Evolutionary conservation across 2,797 vertebrate genomes (phyloP).

Genomic region (Macropodus opercularis): DNA sequence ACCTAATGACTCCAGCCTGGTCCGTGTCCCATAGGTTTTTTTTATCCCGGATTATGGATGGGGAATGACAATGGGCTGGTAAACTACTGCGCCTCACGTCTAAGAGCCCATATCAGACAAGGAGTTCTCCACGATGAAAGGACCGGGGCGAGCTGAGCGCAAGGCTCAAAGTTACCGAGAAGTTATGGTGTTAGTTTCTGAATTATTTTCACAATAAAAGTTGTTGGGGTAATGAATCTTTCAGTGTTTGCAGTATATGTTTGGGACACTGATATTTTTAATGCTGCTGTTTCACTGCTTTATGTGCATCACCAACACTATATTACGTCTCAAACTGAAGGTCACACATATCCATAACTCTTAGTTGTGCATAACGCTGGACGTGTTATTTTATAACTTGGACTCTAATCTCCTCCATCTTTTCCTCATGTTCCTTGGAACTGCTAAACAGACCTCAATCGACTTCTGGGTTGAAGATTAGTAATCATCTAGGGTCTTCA

Average conservation of each 20-base stretch:
- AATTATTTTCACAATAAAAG: slow-evolving; percentile 8
- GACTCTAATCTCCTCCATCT: slow-evolving; percentile 55
- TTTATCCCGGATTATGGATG: slow-evolving; percentile 76
- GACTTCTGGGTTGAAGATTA: slow-evolving; percentile 81
- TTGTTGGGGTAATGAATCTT: slow-evolving; percentile 1
- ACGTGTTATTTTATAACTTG: slow-evolving; percentile 49
- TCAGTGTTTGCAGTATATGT: slow-evolving; percentile 13
- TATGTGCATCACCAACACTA: slow-evolving; percentile 47
- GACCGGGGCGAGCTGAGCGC: slow-evolving; percentile 27
- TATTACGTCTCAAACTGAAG: slow-evolving; percentile 44
- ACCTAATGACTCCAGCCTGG: slow-evolving; percentile 79
- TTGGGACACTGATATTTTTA: slow-evolving; percentile 9
- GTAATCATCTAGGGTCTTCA: slow-evolving; percentile 83
- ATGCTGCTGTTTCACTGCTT: slow-evolving; percentile 26
- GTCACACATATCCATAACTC: slow-evolving; percentile 56
- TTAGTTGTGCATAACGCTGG: slow-evolving; percentile 35
- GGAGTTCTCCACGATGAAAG: slow-evolving; percentile 51
- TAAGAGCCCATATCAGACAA: slow-evolving; percentile 61
- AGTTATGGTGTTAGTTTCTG: slow-evolving; percentile 44
- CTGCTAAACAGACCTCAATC: slow-evolving; percentile 73
- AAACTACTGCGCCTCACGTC: slow-evolving; percentile 62
- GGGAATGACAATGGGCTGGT: slow-evolving; percentile 78
- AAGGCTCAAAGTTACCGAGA: slow-evolving; percentile 57
- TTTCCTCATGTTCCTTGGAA: slow-evolving; percentile 48
- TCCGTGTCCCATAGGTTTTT: slow-evolving; percentile 75